Conservation (phyloP, 2,888 invertebrate species). For the Candidula unifasciata region DNA sequence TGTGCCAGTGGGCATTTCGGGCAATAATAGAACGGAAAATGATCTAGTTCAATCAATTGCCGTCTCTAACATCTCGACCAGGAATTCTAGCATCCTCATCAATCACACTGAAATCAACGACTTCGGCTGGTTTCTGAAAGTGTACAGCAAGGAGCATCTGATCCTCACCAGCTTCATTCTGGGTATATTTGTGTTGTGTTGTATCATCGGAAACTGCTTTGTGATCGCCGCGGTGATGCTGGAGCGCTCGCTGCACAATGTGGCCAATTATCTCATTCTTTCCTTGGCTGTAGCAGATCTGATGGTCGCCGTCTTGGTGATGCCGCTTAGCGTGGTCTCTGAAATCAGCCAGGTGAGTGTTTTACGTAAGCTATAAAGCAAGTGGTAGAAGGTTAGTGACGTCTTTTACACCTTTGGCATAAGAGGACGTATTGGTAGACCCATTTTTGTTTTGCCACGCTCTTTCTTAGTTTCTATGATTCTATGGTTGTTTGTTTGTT, state of each 20-base stretch:
- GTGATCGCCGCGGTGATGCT: constrained; percentile 97
- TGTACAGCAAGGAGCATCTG: constrained; percentile 53
- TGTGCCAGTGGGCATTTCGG: neutral
- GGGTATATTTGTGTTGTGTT: constrained; percentile 93
- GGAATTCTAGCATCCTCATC: neutral
- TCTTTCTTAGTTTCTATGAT: no score
- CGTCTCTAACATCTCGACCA: constrained; percentile 1
- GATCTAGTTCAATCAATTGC: neutral
- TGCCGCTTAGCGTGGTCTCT: constrained; percentile 79
- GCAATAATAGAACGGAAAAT: neutral
- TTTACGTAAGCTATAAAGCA: no score
- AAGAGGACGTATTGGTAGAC: no score
- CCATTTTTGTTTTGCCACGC: no score
- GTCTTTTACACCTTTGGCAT: no score
- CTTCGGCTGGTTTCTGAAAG: constrained; percentile 35
- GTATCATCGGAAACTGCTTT: constrained; percentile 97
- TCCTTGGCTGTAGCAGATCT: constrained; percentile 97
- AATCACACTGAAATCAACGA: neutral
- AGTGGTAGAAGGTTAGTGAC: no score
- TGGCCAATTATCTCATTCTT: constrained; percentile 96
- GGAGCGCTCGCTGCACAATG: constrained; percentile 94
- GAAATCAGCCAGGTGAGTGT: constrained; percentile 74
- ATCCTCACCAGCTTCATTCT: constrained; percentile 67
- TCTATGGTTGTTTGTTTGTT: no score
- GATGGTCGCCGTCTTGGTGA: constrained; percentile 94